phyloP scores from a whole-genome alignment of 2,113 vertebrate species.

The Pimephales promelas region DNA sequence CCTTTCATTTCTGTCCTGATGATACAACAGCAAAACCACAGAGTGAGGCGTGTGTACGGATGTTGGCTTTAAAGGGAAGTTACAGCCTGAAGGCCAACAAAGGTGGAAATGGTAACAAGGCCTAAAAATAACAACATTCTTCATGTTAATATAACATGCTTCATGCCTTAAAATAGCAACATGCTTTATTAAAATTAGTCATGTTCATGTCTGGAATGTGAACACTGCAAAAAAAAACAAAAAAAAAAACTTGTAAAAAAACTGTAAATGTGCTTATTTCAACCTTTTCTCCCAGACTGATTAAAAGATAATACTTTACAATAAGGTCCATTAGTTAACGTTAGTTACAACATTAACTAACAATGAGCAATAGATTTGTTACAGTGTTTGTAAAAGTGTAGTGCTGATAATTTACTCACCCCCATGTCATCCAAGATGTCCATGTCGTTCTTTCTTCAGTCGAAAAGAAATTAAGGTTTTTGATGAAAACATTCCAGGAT shows the following conservation, averaged over 20 bases:
- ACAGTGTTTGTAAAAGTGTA: no score
- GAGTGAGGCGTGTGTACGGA: conserved; percentile 30
- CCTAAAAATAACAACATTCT: neutral
- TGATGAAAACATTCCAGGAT: no score
- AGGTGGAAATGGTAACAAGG: neutral
- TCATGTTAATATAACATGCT: conserved; percentile 3
- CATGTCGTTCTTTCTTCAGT: no score
- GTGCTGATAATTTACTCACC: no score
- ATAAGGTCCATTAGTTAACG: no score
- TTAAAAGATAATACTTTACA: neutral
- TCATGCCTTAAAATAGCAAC: neutral
- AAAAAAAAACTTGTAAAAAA: neutral
- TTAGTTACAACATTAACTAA: no score
- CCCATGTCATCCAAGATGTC: no score
- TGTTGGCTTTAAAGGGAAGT: conserved; percentile 26
- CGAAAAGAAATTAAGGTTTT: no score
- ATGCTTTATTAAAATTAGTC: neutral
- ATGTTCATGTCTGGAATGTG: neutral
- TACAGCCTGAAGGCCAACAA: conserved; percentile 13
- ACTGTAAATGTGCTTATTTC: neutral
- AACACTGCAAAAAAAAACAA: neutral
- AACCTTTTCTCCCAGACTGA: neutral
- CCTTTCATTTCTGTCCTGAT: conserved; percentile 35
- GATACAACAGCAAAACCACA: conserved; percentile 34
- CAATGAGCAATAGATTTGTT: no score